Evolutionary conservation across 1,140 invertebrate genomes (phyloP).

Genomic region (Zaprionus vittiger): DNA sequence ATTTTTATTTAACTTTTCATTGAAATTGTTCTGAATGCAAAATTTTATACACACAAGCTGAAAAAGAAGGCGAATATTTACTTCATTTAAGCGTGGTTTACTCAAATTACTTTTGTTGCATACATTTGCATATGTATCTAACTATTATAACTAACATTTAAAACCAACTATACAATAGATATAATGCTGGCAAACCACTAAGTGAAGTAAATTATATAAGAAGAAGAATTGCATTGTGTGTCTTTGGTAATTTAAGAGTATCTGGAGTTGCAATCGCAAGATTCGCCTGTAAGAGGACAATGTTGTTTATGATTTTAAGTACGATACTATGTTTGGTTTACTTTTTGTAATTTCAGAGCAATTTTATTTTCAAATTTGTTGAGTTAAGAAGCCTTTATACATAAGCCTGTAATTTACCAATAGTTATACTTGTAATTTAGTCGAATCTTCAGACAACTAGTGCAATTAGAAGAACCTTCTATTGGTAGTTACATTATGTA

Average conservation of each 20-base stretch:
- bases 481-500: conserved; percentile 14
- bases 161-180: neutral
- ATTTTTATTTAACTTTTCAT: conserved; percentile 61
- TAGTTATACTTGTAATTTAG: conserved; percentile 30
- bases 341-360: conserved; percentile 67
- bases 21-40: conserved; percentile 84
- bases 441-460: neutral
- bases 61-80: conserved; percentile 26
- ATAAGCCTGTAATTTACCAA: conserved; percentile 32
- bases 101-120: neutral
- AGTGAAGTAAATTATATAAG: conserved; percentile 4
- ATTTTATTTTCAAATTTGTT: conserved; percentile 55
- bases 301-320: conserved; percentile 70
- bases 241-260: conserved; percentile 35
- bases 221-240: conserved; percentile 22
- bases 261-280: conserved; percentile 6
- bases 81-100: conserved; percentile 2
- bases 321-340: conserved; percentile 49
- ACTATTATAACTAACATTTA: conserved; percentile 1
- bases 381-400: conserved; percentile 31
- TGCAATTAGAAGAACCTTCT: conserved; percentile 5
- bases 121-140: conserved; percentile 3
- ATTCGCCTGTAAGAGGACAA: conserved; percentile 28
- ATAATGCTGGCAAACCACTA: neutral
- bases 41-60: conserved; percentile 50